Evolutionary conservation across 1,140 invertebrate species (phyloP), one percentile per base, ranked within the genome.

Genomic region (Drosophila azteca): DNA sequence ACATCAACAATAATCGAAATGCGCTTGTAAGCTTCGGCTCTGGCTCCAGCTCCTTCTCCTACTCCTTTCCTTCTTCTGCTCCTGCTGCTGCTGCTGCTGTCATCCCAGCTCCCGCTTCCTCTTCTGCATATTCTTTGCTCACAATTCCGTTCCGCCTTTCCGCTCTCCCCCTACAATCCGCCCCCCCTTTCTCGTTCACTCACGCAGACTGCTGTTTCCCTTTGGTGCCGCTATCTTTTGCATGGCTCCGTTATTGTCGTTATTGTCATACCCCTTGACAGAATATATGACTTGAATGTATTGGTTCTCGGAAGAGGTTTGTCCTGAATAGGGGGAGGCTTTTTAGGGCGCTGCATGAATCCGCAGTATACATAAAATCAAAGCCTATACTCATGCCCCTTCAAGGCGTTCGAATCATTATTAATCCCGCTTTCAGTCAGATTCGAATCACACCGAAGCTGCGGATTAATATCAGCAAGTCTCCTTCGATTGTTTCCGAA

Each of bases 1-100:
- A 87, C 83, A 87, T 87, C 83, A 87, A 87, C 83, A 87, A 88
- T 88, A 87, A 87, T 88, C 83, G 83, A 87, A 87, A 87, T 87
- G 75, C 83, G 83, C 83, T 87, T 87, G 83, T 88, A 87, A 87
- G 83, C 79, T 88, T 39, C 70, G 65, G n/a, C n/a, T n/a, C n/a
- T n/a, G n/a, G n/a, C 53, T 58, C 3, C 1, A 3, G 15, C 17
- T 22, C 1, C 29, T 24, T 43, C 59, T 3, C 59, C 58, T 41
- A 35, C 24, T 55, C 6, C 44, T 49, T 63, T 71, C 8, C 8
- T 6, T 29, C 26, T 13, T 39, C 11, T 39, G 4, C 35, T 35
- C 3, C 35, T 39, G 9, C 9, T 39, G 35, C 35, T 39, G 35
- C 31, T 31, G 31, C 31, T 31, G 8, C 13, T 8, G n/a, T 15